Evolutionary conservation across 2,888 invertebrate genomes (phyloP).

Genomic region (Eupsilia transversa): DNA sequence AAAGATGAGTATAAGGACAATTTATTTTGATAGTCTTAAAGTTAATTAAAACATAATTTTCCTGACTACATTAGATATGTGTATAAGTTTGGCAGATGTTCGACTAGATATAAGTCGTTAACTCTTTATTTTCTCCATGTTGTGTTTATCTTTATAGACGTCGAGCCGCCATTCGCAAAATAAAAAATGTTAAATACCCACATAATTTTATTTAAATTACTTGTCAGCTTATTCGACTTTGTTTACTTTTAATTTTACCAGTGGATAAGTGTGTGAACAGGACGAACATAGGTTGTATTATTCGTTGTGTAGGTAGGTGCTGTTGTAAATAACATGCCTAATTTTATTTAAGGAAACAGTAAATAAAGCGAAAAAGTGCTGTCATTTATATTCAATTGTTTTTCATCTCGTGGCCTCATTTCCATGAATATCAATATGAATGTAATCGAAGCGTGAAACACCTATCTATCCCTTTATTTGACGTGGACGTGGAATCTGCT

Average conservation of each 20-base stretch:
- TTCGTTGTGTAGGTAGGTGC: background rate
- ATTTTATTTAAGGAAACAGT: background rate
- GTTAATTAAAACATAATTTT: background rate
- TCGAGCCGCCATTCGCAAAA: too few relatives aligned
- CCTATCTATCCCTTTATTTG: background rate
- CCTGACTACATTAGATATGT: background rate
- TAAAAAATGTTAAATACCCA: background rate
- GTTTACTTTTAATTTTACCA: conserved; percentile 14
- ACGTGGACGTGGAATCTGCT: too few relatives aligned
- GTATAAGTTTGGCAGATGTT: background rate
- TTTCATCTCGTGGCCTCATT: background rate
- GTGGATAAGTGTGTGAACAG: background rate
- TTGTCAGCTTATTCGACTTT: background rate
- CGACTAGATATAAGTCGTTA: background rate
- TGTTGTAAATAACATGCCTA: background rate
- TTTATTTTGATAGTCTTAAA: background rate
- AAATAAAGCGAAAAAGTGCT: too few relatives aligned
- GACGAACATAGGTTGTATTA: background rate
- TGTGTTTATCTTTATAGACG: background rate
- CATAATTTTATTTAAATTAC: conserved; percentile 18
- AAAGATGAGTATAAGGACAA: background rate
- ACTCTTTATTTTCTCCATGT: background rate
- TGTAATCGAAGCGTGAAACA: background rate
- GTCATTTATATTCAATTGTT: background rate
- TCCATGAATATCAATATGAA: background rate